Evolutionary conservation across 2,113 vertebrate species (phyloP), one percentile per base, ranked within the genome.

Genomic region (Corythornis cristatus): DNA sequence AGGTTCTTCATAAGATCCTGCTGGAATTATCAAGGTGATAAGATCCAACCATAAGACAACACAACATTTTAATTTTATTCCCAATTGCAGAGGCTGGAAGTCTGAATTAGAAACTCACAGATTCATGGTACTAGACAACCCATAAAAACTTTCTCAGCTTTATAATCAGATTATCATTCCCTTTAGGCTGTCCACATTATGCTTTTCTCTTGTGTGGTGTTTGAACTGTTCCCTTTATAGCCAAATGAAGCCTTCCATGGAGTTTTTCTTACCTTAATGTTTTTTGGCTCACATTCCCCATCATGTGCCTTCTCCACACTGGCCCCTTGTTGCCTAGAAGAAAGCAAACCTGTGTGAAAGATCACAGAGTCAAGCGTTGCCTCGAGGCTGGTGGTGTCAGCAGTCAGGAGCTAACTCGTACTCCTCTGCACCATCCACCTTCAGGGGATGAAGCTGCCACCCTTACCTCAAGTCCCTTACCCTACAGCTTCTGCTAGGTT

Each of bases 311-410:
- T 95, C 61, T 60, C 73, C 40, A 96, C 92, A 0, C 16, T 83
- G 43, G 20, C 7, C 0, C 8, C 3, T 2, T 80, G 35, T 5
- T 84, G 2, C n/a, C 96, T 96, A 29, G 26, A 92, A 92, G 72
- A 60, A 65, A 91, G 57, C 29, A 93, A 61, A 48, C 4, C 35
- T 5, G 9, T 6, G 15, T 88, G 65, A 90, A 48, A 40, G 35
- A 54, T 46, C 2, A 1, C 6, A 42, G 42, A 40, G 42, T 64
- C 19, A 15, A 9, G 13, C 35, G 22, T 31, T 7, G 0, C 33
- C 71, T 58, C 2, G 0, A 33, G 42, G 58, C 11, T 16, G 33
- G 22, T 2, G 2, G 8, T 9, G 3, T 5, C 2, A 3, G 17
- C n/a, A 61, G n/a, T 48, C 80, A 56, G 61, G 20, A 64, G 25